Evolutionary conservation across 2,113 vertebrate genomes (phyloP).

Genomic region (Cavia aperea): DNA sequence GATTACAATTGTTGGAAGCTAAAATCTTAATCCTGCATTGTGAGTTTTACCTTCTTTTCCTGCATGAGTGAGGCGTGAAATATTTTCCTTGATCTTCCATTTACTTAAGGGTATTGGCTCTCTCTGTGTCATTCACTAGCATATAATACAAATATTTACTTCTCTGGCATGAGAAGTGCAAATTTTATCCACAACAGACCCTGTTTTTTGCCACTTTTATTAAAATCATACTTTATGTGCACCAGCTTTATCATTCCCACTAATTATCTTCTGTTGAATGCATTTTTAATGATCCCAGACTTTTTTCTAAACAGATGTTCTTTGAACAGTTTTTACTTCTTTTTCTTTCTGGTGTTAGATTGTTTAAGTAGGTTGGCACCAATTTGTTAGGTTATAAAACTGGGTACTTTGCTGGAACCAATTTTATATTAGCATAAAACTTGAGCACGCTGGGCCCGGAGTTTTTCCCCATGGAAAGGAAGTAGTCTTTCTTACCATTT

Average conservation of each 20-base stretch:
- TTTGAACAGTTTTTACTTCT: slow-evolving; percentile 55
- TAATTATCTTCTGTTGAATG: slow-evolving; percentile 64
- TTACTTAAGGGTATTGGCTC: not conserved
- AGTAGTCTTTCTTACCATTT: slow-evolving; percentile 59
- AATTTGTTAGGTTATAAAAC: slow-evolving; percentile 67
- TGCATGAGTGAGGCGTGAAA: not conserved
- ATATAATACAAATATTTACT: slow-evolving; percentile 37
- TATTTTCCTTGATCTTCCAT: not conserved
- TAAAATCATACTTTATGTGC: slow-evolving; percentile 49
- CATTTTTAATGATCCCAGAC: slow-evolving; percentile 68
- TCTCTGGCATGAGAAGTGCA: not conserved
- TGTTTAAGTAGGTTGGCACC: slow-evolving; percentile 67
- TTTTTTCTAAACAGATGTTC: slow-evolving; percentile 66
- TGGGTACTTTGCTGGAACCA: slow-evolving; percentile 49
- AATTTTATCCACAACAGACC: not conserved
- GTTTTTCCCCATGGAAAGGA: slow-evolving; percentile 60
- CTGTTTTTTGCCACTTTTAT: slow-evolving; percentile 51
- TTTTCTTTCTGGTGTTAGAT: slow-evolving; percentile 49
- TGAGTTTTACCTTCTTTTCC: not conserved
- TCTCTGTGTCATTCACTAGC: not conserved
- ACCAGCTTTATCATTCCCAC: slow-evolving; percentile 49
- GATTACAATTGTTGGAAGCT: not conserved
- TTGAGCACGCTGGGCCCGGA: slow-evolving; percentile 54
- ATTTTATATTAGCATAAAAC: slow-evolving; percentile 70
- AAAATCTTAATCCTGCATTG: not conserved